A percentile compares a stretch with the other conserved stretches of the same genome.
Conservation (phyloP, 2,113 vertebrate species). For the Istiophorus platypterus region DNA sequence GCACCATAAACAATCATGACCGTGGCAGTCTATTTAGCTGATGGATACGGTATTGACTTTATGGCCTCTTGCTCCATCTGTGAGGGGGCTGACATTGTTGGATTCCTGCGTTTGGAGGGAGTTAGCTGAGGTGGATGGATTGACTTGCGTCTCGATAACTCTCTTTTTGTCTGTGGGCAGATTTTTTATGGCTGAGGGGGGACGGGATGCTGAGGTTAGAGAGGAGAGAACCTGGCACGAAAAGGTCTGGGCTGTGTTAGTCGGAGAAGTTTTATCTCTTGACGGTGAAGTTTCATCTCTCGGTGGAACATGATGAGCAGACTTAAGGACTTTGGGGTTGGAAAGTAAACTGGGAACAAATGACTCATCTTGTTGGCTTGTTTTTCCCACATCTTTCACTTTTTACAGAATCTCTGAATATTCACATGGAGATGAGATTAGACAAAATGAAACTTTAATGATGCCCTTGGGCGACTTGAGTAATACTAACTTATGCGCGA, state of each 20-base stretch:
- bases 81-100: conserved; percentile 73
- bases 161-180: conserved; percentile 56
- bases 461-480: conserved; percentile 16
- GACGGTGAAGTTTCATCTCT: conserved; percentile 26
- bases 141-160: conserved; percentile 72
- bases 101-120: conserved; percentile 66
- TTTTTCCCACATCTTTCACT: conserved; percentile 3
- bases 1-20: conserved; percentile 67
- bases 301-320: conserved; percentile 23
- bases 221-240: conserved; percentile 19
- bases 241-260: conserved; percentile 19
- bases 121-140: conserved; percentile 69
- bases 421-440: conserved; percentile 25
- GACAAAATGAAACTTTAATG: conserved; percentile 41
- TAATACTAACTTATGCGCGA: background rate
- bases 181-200: conserved; percentile 54
- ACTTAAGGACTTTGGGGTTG: background rate
- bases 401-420: conserved; percentile 25
- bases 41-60: conserved; percentile 79
- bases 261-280: conserved; percentile 21
- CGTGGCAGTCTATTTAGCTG: conserved; percentile 75
- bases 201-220: conserved; percentile 52
- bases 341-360: conserved; percentile 14
- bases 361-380: conserved; percentile 13
- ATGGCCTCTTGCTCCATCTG: conserved; percentile 70